These are phyloP conservation scores for Noctua janthe DNA, from an alignment of 2,888 invertebrate genomes.

Conservation along the genomic window DNA sequence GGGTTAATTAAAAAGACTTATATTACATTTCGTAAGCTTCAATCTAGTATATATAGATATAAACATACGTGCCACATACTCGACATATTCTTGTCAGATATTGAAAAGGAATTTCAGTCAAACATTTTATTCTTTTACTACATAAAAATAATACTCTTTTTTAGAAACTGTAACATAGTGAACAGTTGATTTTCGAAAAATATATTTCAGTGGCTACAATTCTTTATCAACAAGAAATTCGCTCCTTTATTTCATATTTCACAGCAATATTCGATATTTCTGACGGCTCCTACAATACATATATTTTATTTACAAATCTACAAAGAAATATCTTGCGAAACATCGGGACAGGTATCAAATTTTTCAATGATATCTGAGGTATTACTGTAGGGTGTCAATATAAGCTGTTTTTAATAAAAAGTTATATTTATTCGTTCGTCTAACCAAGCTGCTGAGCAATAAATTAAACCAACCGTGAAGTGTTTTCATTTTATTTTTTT, in stretches of 20 bases:
- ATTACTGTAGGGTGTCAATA: conserved; percentile 1
- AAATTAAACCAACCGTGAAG: neutral
- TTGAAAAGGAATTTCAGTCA: neutral
- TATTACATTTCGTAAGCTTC: neutral
- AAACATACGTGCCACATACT: neutral
- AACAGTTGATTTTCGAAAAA: neutral
- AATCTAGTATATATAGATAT: neutral
- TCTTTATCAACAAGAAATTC: conserved; percentile 7
- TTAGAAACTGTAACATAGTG: neutral
- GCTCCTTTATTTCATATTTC: conserved; percentile 36
- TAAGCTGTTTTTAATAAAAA: neutral
- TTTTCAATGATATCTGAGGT: conserved; percentile 33
- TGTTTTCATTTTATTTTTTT: neutral
- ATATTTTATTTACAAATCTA: conserved; percentile 49
- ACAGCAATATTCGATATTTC: conserved; percentile 14
- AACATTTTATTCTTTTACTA: neutral
- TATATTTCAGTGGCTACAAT: neutral
- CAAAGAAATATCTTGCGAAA: conserved; percentile 38
- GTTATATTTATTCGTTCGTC: too few relatives aligned
- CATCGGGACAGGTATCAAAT: conserved; percentile 42
- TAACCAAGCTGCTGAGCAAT: too few relatives aligned
- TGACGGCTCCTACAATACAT: conserved; percentile 27
- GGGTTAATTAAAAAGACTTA: neutral
- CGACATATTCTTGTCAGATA: neutral
- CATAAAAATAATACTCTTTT: neutral